Percentiles rank a stretch among this genome's conserved stretches.
Evolutionary conservation across 2,113 vertebrate genomes (phyloP).

Genomic region (Nibea albiflora): DNA sequence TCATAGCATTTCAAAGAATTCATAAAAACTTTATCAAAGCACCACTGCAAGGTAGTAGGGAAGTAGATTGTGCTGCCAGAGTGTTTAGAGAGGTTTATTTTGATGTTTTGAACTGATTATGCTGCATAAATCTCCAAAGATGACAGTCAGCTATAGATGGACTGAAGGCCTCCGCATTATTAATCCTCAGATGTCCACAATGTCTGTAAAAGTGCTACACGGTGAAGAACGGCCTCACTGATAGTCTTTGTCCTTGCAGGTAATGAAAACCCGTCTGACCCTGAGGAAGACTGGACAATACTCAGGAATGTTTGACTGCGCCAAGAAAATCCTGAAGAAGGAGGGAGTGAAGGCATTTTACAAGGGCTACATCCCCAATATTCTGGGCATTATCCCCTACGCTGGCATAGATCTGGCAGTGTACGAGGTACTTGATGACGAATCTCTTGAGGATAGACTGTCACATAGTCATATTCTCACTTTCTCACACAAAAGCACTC

Average conservation of each 20-base stretch:
- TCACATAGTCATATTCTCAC: too few relatives aligned
- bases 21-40: too few relatives aligned
- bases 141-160: too few relatives aligned
- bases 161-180: too few relatives aligned
- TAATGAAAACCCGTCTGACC: conserved; percentile 97
- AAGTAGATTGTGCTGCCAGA: too few relatives aligned
- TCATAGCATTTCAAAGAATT: too few relatives aligned
- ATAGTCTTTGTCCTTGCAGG: conserved; percentile 77
- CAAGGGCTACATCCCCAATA: conserved; percentile 97
- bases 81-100: too few relatives aligned
- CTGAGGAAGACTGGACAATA: conserved; percentile 97
- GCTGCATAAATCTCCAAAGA: too few relatives aligned
- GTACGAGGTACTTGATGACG: conserved; percentile 89
- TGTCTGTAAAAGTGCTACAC: too few relatives aligned
- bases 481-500: background rate
- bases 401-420: conserved; percentile 97
- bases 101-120: too few relatives aligned
- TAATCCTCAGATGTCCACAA: too few relatives aligned
- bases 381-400: conserved; percentile 97
- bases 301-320: conserved; percentile 94
- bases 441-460: background rate
- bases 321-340: conserved; percentile 93
- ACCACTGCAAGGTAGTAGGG: too few relatives aligned
- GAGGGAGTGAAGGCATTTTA: conserved; percentile 96
- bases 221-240: background rate